Base-by-base conservation (phyloP, 2,113 vertebrate species). In the Mesocricetus auratus region DNA sequence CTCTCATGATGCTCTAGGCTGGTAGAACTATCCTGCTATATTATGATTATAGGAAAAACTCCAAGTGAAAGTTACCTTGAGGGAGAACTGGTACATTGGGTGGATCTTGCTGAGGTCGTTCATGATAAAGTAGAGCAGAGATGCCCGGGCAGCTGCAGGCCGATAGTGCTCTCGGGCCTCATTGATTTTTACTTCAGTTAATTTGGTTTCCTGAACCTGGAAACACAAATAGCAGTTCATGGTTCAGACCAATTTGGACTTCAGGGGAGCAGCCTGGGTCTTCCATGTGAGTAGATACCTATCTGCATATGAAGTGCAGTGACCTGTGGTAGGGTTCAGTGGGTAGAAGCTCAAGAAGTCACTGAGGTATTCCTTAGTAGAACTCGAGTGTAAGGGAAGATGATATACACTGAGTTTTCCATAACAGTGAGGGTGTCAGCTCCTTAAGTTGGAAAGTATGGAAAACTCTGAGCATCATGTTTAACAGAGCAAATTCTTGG, bases 1-100 rank as follows among this genome's bases (percentile, higher is more conserved):
- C 19, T 58, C 47, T 75, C 50, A 1, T 4, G 29, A 36, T 45
- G 21, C 42, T 11, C 15, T 7, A 17, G 22, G 1, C 0, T 22
- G n/a, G 75, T 26, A 2, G 1, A 26, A 5, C 11, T 17, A 10
- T 1, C 22, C 21, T 31, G 22, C 26, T 64, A 60, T 45, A n/a
- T 31, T 36, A 69, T 11, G 68, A 45, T 58, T 24, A 24, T 5
- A 47, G 7, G n/a, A 29, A 74, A 36, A 56, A 7, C 13, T 47
- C 12, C 6, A 31, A 53, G 53, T 36, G 16, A 29, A 36, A 74
- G 45, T 73, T 97, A 99, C 99, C 99, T 99, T 99, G 95, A 99
- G 98, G 68, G 99, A 99, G 98, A 99, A 99, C 98, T 99, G 99
- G 98, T 99, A 99, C 99, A 99, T 99, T 60, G 99, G 99, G 88